Conservation (phyloP, 1,140 invertebrate genomes). For the Monochamus saltuarius region DNA sequence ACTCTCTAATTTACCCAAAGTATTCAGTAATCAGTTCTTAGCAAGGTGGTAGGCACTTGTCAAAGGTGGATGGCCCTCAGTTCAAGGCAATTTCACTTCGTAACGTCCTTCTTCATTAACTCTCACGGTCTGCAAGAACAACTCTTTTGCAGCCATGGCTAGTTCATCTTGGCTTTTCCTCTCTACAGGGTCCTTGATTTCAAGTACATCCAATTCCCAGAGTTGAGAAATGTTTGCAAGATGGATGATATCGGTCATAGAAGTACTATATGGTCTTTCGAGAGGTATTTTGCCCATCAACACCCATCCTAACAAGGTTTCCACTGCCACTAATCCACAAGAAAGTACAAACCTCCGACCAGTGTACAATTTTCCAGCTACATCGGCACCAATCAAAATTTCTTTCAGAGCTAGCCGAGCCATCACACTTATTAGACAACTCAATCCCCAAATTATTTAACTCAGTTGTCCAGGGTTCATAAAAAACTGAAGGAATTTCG, state of each 20-base stretch:
- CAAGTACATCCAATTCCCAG: too few relatives aligned
- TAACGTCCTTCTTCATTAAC: conserved; percentile 16
- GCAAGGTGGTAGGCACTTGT: conserved; percentile 2
- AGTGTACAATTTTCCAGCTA: too few relatives aligned
- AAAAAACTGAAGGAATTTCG: conserved; percentile 1
- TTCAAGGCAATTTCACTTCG: conserved; percentile 17
- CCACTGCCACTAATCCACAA: too few relatives aligned
- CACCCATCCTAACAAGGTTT: too few relatives aligned
- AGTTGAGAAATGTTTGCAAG: neutral
- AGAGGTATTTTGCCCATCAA: conserved; percentile 45
- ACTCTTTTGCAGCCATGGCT: neutral
- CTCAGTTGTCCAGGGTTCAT: conserved; percentile 16
- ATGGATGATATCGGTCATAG: neutral
- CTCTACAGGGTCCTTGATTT: conserved; percentile 9
- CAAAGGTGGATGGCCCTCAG: conserved; percentile 15
- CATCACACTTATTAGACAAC: conserved; percentile 7
- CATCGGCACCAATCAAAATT: too few relatives aligned
- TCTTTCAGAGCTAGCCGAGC: conserved; percentile 24
- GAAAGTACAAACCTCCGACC: too few relatives aligned
- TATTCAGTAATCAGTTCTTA: conserved; percentile 8
- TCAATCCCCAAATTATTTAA: conserved; percentile 8
- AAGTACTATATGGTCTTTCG: conserved; percentile 19
- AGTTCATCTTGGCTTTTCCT: neutral
- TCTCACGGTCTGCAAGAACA: conserved; percentile 10
- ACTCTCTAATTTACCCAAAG: conserved; percentile 12